phyloP scores from a whole-genome alignment of 92 coral and sea anemone species.

The Hydrozoanthus gracilis region DNA sequence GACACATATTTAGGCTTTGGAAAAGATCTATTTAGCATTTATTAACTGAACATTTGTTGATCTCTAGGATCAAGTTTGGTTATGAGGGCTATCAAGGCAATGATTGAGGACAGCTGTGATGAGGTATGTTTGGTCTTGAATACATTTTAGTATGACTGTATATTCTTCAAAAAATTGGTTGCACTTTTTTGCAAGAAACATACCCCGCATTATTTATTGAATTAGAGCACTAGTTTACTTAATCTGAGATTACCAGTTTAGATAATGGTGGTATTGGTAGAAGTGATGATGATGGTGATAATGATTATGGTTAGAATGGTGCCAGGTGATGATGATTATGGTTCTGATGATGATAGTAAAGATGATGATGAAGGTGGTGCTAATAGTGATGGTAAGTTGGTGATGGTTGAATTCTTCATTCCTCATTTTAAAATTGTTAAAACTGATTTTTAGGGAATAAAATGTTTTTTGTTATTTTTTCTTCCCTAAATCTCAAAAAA shows the following conservation, averaged over 20 bases:
- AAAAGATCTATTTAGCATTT: no score
- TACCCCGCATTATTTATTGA: background rate
- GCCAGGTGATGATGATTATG: background rate
- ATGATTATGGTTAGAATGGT: background rate
- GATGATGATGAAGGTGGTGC: background rate
- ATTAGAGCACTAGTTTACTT: background rate
- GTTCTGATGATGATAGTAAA: background rate
- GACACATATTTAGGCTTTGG: no score
- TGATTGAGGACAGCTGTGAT: constrained; percentile 96
- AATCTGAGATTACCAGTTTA: background rate
- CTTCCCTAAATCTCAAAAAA: no score
- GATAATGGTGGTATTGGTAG: background rate
- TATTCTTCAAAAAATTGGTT: background rate
- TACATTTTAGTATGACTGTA: background rate
- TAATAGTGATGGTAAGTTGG: background rate
- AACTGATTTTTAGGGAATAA: no score
- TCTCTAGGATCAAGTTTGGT: constrained; percentile 91
- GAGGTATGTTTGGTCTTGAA: constrained; percentile 72
- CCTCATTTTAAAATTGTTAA: no score
- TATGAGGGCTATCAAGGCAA: constrained; percentile 91
- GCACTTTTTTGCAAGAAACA: background rate
- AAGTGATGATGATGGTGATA: background rate
- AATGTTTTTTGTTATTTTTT: no score
- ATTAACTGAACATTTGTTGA: background rate
- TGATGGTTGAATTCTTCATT: background rate